Percentiles rank a stretch among this genome's conserved stretches.
Conservation (phyloP, 2,888 invertebrate species). For the Drosophila demipolita region DNA sequence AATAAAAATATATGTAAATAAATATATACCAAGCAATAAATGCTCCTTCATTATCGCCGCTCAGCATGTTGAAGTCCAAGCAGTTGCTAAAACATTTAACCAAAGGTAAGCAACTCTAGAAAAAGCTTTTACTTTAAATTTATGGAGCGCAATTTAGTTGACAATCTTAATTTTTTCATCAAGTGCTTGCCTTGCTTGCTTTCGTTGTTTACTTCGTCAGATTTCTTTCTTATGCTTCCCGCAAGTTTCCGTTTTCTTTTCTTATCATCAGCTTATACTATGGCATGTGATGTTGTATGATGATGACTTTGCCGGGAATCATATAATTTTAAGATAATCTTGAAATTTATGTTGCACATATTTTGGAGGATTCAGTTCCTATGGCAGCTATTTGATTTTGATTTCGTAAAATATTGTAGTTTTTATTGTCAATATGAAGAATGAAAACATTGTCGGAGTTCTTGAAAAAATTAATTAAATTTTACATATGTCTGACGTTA, state of each 20-base stretch:
- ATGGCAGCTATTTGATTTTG: not conserved
- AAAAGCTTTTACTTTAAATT: not conserved
- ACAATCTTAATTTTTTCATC: constrained; percentile 2
- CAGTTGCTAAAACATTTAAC: constrained; percentile 68
- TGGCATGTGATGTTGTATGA: constrained; percentile 32
- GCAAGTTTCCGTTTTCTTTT: constrained; percentile 35
- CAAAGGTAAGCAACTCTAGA: constrained; percentile 67
- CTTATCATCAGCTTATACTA: constrained; percentile 33
- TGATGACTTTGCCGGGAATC: constrained; percentile 19
- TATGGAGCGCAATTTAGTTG: constrained; percentile 30
- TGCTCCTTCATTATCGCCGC: constrained; percentile 26
- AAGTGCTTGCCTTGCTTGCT: not conserved
- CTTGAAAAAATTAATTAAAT: constrained; percentile 32
- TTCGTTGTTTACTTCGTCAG: constrained; percentile 22
- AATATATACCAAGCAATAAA: constrained; percentile 28
- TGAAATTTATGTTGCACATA: not conserved
- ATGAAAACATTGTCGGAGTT: constrained; percentile 9
- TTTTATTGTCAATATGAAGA: not conserved
- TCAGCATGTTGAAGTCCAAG: constrained; percentile 79
- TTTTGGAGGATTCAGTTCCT: not conserved
- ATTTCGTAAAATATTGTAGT: not conserved
- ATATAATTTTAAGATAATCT: constrained; percentile 24
- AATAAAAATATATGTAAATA: constrained; percentile 7
- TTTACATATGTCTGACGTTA: not conserved
- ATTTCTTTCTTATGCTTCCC: constrained; percentile 26